A percentile compares a stretch with the other conserved stretches of the same genome.
Evolutionary conservation across 2,888 invertebrate genomes (phyloP).

Genomic region (Pharmacophagus antenor): DNA sequence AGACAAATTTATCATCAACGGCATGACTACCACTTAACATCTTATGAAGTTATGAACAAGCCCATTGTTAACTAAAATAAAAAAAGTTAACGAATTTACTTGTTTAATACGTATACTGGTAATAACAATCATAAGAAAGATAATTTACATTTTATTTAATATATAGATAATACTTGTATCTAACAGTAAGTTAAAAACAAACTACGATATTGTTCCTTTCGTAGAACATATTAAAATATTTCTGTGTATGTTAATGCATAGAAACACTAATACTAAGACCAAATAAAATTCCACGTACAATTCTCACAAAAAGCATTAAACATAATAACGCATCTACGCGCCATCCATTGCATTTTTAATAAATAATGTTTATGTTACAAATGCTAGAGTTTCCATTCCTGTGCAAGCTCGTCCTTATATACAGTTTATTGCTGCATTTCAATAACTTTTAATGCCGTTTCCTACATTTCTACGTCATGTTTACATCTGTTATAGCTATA

Average conservation of each 20-base stretch:
- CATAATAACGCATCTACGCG: conserved; percentile 11
- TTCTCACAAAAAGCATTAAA: conserved; percentile 9
- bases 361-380: conserved; percentile 20
- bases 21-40: too few species aligned
- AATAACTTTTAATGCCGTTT: conserved; percentile 26
- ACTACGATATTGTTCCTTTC: too few species aligned
- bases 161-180: too few species aligned
- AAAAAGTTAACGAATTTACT: too few species aligned
- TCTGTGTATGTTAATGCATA: not conserved
- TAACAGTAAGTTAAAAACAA: too few species aligned
- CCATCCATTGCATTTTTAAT: conserved; percentile 11
- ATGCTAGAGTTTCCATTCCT: conserved; percentile 24
- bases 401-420: conserved; percentile 13
- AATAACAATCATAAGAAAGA: too few species aligned
- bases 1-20: too few species aligned
- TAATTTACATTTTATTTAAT: too few species aligned
- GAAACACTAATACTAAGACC: not conserved
- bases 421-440: conserved; percentile 30
- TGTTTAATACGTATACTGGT: too few species aligned
- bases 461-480: conserved; percentile 29
- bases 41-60: too few species aligned
- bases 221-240: not conserved
- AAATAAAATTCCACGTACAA: not conserved
- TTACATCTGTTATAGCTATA: conserved; percentile 23
- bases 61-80: too few species aligned